phyloP scores from a whole-genome alignment of 2,113 vertebrate species.

The Lanius ludovicianus region DNA sequence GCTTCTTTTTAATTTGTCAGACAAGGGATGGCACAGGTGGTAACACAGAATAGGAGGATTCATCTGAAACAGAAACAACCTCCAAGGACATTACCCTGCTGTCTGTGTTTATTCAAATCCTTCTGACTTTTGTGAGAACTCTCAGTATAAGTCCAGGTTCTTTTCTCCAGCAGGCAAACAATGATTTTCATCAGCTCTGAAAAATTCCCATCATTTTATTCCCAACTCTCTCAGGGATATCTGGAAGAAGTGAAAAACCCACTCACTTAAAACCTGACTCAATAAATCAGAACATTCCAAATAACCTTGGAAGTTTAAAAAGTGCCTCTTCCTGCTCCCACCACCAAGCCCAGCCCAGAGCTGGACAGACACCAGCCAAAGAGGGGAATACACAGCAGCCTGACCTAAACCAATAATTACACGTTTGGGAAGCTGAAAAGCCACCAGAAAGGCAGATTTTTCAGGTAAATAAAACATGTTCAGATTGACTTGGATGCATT shows the following conservation, averaged over 20 bases:
- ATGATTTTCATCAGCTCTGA: not conserved
- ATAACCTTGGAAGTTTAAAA: not conserved
- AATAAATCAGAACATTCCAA: not conserved
- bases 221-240: not conserved
- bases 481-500: not conserved
- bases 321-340: not conserved
- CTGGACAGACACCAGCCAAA: not conserved
- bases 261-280: not conserved
- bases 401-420: not conserved
- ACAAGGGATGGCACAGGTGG: conserved; percentile 19
- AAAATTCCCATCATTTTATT: not conserved
- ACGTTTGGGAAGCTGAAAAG: not conserved
- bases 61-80: conserved; percentile 34
- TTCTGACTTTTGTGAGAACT: not conserved
- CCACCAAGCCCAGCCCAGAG: not conserved
- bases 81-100: conserved; percentile 12
- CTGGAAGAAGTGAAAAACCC: not conserved
- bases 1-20: conserved; percentile 30
- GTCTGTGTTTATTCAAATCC: not conserved
- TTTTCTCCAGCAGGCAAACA: not conserved
- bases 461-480: not conserved
- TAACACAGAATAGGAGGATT: not conserved
- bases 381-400: not conserved
- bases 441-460: not conserved
- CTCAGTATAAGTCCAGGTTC: not conserved